Evolutionary conservation across 2,888 invertebrate genomes (phyloP).

Genomic region (Pheosia tremula): DNA sequence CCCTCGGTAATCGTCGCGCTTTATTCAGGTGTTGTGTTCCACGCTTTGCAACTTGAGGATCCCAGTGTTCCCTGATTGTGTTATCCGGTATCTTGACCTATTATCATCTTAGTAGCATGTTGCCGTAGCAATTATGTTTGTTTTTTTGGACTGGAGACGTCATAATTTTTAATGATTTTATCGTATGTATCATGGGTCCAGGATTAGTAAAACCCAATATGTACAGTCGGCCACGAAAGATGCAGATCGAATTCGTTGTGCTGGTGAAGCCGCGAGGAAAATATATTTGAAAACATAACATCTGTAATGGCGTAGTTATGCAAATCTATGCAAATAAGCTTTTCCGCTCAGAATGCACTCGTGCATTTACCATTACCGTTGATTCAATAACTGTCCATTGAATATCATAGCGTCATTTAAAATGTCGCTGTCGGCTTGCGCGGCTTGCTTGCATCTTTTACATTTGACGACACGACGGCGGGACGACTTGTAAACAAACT

Average conservation of each 20-base stretch:
- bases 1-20: constrained; percentile 30
- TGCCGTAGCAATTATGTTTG: too few species aligned
- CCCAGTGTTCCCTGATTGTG: background rate
- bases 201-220: too few species aligned
- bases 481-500: background rate
- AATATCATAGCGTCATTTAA: background rate
- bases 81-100: background rate
- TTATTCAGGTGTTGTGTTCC: constrained; percentile 42
- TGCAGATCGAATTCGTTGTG: too few species aligned
- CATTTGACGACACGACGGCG: background rate
- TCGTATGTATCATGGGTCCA: too few species aligned
- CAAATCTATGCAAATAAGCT: constrained; percentile 1
- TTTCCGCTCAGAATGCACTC: background rate
- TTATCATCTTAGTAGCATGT: background rate
- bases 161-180: too few species aligned
- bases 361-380: background rate
- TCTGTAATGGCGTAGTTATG: background rate
- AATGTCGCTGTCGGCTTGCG: background rate
- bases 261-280: too few species aligned
- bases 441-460: background rate
- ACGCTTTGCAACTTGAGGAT: constrained; percentile 20
- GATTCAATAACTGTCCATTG: constrained; percentile 1
- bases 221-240: too few species aligned
- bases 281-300: too few species aligned
- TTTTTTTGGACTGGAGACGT: too few species aligned